Conservation (phyloP, 1,140 invertebrate genomes). For the Calephelis virginiensis region DNA sequence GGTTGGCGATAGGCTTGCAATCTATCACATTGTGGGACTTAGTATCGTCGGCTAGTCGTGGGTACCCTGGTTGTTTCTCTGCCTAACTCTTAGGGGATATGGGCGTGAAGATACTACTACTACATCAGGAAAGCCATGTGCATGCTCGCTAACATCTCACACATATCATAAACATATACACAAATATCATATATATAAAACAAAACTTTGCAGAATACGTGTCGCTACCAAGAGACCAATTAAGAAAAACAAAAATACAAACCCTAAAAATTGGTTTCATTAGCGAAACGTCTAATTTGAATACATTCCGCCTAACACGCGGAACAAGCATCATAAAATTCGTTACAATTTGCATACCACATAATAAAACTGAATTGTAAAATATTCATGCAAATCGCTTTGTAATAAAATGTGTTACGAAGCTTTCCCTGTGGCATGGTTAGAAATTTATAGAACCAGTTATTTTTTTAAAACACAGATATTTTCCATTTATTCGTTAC, state of each 20-base stretch:
- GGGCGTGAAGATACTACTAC: too few species aligned
- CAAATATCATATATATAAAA: too few species aligned
- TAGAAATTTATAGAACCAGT: background rate
- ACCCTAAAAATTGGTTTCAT: background rate
- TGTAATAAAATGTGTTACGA: conserved; percentile 18
- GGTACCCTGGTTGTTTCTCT: too few species aligned
- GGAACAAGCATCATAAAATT: conserved; percentile 20
- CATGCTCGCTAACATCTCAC: too few species aligned
- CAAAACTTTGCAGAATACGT: too few species aligned
- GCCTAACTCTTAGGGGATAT: too few species aligned
- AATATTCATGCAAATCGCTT: conserved; percentile 28
- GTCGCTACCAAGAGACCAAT: too few species aligned
- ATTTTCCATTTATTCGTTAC: background rate
- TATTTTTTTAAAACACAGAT: background rate
- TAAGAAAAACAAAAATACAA: background rate
- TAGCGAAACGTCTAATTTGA: conserved; percentile 10
- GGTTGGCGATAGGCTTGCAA: too few species aligned
- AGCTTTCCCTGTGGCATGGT: conserved; percentile 25
- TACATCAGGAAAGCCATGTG: too few species aligned
- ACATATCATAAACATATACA: too few species aligned
- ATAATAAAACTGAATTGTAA: conserved; percentile 23
- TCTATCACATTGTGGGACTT: too few species aligned
- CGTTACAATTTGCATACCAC: conserved; percentile 31
- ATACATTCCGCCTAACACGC: background rate
- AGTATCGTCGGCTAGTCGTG: too few species aligned